Evolutionary conservation across 1,140 invertebrate genomes (phyloP), one percentile per base, ranked within the genome.

Genomic region (Bombus balteatus): DNA sequence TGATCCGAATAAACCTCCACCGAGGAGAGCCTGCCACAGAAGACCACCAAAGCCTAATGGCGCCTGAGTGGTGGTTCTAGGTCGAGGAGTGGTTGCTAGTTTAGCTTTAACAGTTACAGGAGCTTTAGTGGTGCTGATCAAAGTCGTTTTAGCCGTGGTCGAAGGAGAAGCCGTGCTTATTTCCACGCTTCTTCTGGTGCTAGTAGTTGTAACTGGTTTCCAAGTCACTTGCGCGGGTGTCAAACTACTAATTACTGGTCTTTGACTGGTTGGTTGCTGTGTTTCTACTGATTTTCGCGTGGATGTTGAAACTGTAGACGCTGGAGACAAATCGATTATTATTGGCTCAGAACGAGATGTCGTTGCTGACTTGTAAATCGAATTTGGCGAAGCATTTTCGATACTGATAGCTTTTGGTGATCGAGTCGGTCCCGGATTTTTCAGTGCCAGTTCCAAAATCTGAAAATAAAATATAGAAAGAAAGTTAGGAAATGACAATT

Each of bases 401-500:
- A 70, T 5, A 62, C 92, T 91, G 81, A 95, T 93, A 0, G 94
- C 94, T 88, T 95, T 95, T 53, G 94, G 92, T 4, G 93, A 88
- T 68, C 89, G 92, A 47, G 93, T 94, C 22, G 94, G 93, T 37
- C 93, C 93, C 8, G 88, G 81, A 43, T 90, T 92, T 5, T 79
- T 90, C 32, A 95, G 81, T 12, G 94, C 95, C 41, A 95, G 78
- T 3, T 92, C 92, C 43, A 95, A 90, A 18, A 95, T 95, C 95
- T 95, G 70, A 0, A 88, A 87, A 87, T 13, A 3, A 59, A 78
- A 15, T 18, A n/a, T n/a, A 28, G 12, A 8, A 65, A 6, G 68
- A 59, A 83, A 72, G 37, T 34, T 34, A 68, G 18, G 1, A 22
- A 34, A 68, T 18, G 47, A 8, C 47, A 8, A 6, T 53, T 53